Conservation (phyloP, 2,888 invertebrate species). For the Isoperla grammatica region DNA sequence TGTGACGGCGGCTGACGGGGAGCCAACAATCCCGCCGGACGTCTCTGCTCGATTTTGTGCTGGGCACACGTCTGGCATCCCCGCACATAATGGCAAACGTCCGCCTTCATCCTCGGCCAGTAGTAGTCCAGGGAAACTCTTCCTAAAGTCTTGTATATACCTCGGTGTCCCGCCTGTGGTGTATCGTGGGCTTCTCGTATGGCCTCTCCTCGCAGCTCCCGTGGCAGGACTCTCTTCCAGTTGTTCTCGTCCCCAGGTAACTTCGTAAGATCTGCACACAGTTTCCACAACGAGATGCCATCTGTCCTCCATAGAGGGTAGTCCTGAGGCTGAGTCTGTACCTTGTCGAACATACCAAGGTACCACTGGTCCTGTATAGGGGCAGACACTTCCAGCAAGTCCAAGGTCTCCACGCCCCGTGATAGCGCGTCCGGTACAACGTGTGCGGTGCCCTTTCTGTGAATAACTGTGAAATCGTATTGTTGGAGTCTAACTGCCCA, state of each 20-base stretch:
- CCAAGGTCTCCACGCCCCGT: conserved; percentile 13
- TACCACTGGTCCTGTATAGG: conserved; percentile 23
- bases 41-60: background rate
- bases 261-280: background rate
- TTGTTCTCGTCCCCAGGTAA: conserved; percentile 23
- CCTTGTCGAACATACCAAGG: background rate
- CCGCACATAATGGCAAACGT: background rate
- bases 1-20: conserved; percentile 26
- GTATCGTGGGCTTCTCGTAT: too few relatives aligned
- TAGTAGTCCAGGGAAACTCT: conserved; percentile 29
- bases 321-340: conserved; percentile 16
- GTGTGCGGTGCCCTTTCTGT: conserved; percentile 35
- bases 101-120: conserved; percentile 28
- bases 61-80: background rate
- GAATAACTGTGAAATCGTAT: conserved; percentile 36
- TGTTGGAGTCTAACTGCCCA: conserved; percentile 31
- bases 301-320: conserved; percentile 25
- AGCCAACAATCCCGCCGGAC: too few relatives aligned
- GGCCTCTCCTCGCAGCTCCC: conserved; percentile 15
- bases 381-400: background rate
- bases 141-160: conserved; percentile 32
- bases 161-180: conserved; percentile 34
- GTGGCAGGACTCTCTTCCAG: conserved; percentile 31
- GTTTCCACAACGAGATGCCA: background rate
- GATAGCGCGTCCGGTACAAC: conserved; percentile 38